phyloP scores from a whole-genome alignment of 2,797 vertebrate genomes.

The Enteromius unitaeniatus region DNA sequence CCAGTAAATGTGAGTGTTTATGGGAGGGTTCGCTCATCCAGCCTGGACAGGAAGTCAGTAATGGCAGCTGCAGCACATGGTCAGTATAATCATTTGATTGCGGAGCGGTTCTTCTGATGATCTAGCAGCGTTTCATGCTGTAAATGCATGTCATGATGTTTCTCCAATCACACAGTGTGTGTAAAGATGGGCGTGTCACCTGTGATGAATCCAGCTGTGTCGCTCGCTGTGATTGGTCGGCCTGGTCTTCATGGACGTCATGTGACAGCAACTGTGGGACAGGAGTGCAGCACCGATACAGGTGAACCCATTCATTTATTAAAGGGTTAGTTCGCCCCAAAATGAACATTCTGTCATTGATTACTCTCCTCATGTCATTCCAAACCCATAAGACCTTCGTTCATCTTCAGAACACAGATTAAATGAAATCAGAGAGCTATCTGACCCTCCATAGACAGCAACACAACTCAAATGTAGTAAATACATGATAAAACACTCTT shows the following conservation, averaged over 20 bases:
- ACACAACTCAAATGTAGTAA: too few relatives aligned
- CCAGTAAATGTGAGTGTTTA: constrained; percentile 82
- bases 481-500: too few relatives aligned
- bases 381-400: too few relatives aligned
- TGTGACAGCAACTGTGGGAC: constrained; percentile 85
- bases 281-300: constrained; percentile 85
- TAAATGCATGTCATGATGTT: background rate
- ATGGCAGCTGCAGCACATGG: constrained; percentile 82
- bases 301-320: constrained; percentile 68
- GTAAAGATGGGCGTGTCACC: constrained; percentile 76
- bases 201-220: constrained; percentile 78
- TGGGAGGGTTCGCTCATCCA: constrained; percentile 68
- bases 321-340: too few relatives aligned
- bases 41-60: constrained; percentile 74
- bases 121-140: background rate
- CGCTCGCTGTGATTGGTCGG: constrained; percentile 84
- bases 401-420: too few relatives aligned
- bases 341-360: too few relatives aligned
- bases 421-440: too few relatives aligned
- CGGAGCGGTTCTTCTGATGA: background rate
- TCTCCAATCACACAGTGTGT: constrained; percentile 72
- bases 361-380: too few relatives aligned
- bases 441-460: too few relatives aligned
- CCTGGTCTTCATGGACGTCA: constrained; percentile 88
- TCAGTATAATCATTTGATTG: constrained; percentile 63